Conservation (phyloP, 2,888 invertebrate species). For the Drosophila maculinotata region DNA sequence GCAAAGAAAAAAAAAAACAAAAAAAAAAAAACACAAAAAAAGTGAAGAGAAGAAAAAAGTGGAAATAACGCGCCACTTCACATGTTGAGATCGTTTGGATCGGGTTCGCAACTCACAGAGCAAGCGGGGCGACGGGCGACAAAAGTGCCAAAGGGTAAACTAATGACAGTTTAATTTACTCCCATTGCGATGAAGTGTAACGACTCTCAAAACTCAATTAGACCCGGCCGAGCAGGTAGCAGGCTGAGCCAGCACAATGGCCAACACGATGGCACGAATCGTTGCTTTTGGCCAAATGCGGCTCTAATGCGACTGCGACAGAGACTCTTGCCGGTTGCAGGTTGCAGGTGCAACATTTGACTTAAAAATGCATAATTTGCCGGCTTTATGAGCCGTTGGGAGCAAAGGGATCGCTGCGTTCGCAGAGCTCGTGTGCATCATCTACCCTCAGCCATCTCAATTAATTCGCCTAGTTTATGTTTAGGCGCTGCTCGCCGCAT, state of each 20-base stretch:
- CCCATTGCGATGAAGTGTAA: constrained; percentile 79
- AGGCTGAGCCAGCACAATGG: constrained; percentile 20
- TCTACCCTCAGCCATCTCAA: constrained; percentile 54
- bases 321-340: no score
- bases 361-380: constrained; percentile 70
- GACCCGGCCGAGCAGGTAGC: constrained; percentile 52
- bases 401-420: constrained; percentile 18
- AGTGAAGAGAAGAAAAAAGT: no score
- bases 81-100: constrained; percentile 64
- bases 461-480: constrained; percentile 77
- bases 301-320: constrained; percentile 53
- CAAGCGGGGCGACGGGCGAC: constrained; percentile 43
- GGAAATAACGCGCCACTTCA: constrained; percentile 72
- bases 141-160: constrained; percentile 81
- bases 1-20: constrained; percentile 42
- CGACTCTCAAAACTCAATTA: constrained; percentile 77
- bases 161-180: constrained; percentile 85
- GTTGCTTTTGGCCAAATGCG: constrained; percentile 63
- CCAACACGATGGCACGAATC: constrained; percentile 28
- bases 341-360: constrained; percentile 66
- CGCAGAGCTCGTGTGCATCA: neutral
- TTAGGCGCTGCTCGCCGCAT: constrained; percentile 62
- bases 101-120: constrained; percentile 44
- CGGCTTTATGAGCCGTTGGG: constrained; percentile 67
- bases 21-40: constrained; percentile 23